A percentile compares a stretch with the other conserved stretches of the same genome.
phyloP scores from a whole-genome alignment of 1,140 invertebrate genomes.

The Drosophila hydei region DNA sequence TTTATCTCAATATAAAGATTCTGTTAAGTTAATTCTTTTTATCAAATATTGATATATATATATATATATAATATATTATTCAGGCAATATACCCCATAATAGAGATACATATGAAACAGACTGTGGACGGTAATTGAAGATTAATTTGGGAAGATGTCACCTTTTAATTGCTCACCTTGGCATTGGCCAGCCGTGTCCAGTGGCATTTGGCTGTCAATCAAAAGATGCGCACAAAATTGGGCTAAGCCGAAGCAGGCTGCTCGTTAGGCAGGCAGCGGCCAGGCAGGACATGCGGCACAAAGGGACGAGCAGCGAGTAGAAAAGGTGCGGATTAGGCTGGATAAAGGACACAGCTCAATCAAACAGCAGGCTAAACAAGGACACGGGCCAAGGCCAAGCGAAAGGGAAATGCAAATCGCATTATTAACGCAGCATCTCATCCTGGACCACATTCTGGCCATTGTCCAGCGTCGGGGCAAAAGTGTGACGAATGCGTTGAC shows the following conservation, averaged over 20 bases:
- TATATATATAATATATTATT: too few species aligned
- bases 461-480: slow-evolving; percentile 55
- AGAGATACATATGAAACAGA: neutral
- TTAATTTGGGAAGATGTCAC: neutral
- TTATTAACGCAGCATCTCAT: slow-evolving; percentile 70
- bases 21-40: too few species aligned
- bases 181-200: slow-evolving; percentile 25
- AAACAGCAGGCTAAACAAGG: slow-evolving; percentile 73
- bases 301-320: neutral
- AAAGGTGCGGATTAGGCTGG: slow-evolving; percentile 71
- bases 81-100: too few species aligned
- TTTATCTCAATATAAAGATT: too few species aligned
- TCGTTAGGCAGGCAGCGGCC: slow-evolving; percentile 50
- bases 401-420: slow-evolving; percentile 80
- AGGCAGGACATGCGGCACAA: slow-evolving; percentile 23
- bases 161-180: slow-evolving; percentile 8
- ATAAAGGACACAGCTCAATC: slow-evolving; percentile 71
- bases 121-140: neutral
- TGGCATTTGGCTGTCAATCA: slow-evolving; percentile 75
- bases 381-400: slow-evolving; percentile 31
- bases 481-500: slow-evolving; percentile 80
- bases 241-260: slow-evolving; percentile 53
- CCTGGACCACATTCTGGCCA: slow-evolving; percentile 45
- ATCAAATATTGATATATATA: too few species aligned
- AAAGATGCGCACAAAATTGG: slow-evolving; percentile 57